Base-by-base conservation (phyloP, 30 jellyfish, hydroid and myxozoan species). In the Hydractinia echinata region DNA sequence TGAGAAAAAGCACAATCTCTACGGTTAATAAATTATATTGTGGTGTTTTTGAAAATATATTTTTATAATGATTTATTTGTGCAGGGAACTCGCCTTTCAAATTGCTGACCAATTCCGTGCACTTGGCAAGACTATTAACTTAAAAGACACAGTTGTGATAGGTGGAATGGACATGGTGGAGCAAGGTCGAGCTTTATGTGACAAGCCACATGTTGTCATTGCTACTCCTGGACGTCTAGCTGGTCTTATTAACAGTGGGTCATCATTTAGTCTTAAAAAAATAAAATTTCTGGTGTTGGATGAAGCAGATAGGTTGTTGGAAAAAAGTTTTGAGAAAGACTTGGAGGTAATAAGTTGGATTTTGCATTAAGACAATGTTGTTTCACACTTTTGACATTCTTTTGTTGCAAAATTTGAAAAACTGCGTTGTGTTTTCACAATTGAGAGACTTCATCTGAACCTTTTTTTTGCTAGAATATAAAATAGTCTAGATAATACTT, bases 201-300 rank as follows among this genome's bases (percentile, higher is more conserved):
- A 84, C 11, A 78, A 88, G 67, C 99, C 99, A 10, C 99, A 93
- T 79, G 86, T 93, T 84, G 99, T 93, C 71, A 83, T 93, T 49
- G 99, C 99, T 66, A 93, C 99, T 19, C 99, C 99, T 9, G 99
- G 99, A 5, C 77, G 99, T 48, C 81, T 93, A 51, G 96, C 95
- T 1, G 95, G 73, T 52, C 77, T 86, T n/a, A 73, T 88, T 60
- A 77, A 86, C 8, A 83, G 87, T 61, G 94, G 82, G 77, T 76
- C 95, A 54, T 20, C 58, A 15, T 86, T 87, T 66, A 48, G 89
- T 0, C 76, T 93, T 16, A 61, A 86, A 51, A 80, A 76, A 39
- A 74, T 93, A 66, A 84, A 85, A 82, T 87, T 87, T 73, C 85
- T 93, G 67, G 96, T 93, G 4, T 62, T 93, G 61, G 99, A 93